Conservation (phyloP, 2,113 vertebrate genomes). For the Sceloporus tristichus region DNA sequence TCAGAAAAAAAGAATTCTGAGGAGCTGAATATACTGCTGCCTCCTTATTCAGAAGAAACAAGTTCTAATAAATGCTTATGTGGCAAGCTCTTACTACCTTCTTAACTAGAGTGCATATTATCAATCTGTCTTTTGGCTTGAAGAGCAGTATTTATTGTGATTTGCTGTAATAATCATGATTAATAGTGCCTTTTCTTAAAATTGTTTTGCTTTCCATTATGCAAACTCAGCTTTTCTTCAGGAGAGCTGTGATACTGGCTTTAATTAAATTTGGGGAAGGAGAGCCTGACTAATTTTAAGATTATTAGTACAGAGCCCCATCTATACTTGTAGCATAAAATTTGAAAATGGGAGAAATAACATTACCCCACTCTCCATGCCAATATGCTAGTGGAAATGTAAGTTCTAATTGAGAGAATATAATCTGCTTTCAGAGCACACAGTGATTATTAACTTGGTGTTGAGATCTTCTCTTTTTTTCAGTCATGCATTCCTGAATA, state of each 20-base stretch:
- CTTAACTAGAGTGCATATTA: constrained; percentile 39
- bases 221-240: constrained; percentile 74
- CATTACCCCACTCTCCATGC: constrained; percentile 58
- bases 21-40: not conserved
- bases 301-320: constrained; percentile 70
- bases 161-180: constrained; percentile 69
- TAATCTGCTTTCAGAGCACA: constrained; percentile 53
- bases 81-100: constrained; percentile 29
- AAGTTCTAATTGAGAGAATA: constrained; percentile 51
- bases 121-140: constrained; percentile 52
- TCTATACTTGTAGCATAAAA: constrained; percentile 68
- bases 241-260: constrained; percentile 65
- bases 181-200: constrained; percentile 75
- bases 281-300: constrained; percentile 69
- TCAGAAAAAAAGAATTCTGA: not conserved
- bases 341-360: constrained; percentile 70
- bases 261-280: constrained; percentile 74
- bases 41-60: not conserved
- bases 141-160: constrained; percentile 66
- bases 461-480: constrained; percentile 47
- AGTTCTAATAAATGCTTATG: constrained; percentile 15
- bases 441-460: constrained; percentile 29
- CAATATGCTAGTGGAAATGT: constrained; percentile 60
- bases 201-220: constrained; percentile 73
- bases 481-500: constrained; percentile 46